Base-by-base conservation (phyloP, 1,140 invertebrate species). In the Lutraria rhynchaena region DNA sequence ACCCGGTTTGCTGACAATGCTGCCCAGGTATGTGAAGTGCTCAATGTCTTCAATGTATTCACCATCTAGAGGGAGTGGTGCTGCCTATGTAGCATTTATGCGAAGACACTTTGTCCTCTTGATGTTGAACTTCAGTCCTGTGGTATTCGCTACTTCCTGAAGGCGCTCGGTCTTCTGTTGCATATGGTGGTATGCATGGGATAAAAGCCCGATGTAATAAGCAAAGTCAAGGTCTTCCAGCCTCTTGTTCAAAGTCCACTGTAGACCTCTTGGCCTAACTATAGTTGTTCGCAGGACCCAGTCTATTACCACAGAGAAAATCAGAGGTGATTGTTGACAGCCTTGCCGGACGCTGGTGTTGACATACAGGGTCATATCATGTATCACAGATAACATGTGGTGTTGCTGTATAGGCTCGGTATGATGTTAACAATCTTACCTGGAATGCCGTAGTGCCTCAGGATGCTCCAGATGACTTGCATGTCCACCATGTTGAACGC, bases 401-500 rank as follows among this genome's bases (percentile, higher is more conserved):
- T n/a, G n/a, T n/a, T n/a, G 11, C n/a, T n/a, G n/a, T n/a, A n/a
- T n/a, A n/a, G n/a, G n/a, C n/a, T n/a, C n/a, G n/a, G n/a, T n/a
- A n/a, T 85, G 9, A 85, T 80, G 63, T 60, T 81, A 27, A 76
- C 57, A 7, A 81, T 78, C 63, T 85, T 88, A 5, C 33, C 17
- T 22, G 83, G 77, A 53, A 87, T 70, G 29, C 83, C 81, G 61
- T 83, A 87, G 67, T 85, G 75, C 29, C 49, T 41, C 33, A 75
- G 31, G 22, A 87, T 65, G 31, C 71, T 86, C 86, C 85, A 87
- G 9, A 88, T 44, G 19, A 53, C 55, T 15, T 83, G 65, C 69
- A 86, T 82, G 55, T 90, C 82, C 15, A 88, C 49, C 49, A 74
- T 87, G 55, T 89, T 86, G 49, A 90, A 88, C 11, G 85, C 88